Base-by-base conservation (phyloP, 2,888 invertebrate genomes). In the Lasioglossum oenotherae region DNA sequence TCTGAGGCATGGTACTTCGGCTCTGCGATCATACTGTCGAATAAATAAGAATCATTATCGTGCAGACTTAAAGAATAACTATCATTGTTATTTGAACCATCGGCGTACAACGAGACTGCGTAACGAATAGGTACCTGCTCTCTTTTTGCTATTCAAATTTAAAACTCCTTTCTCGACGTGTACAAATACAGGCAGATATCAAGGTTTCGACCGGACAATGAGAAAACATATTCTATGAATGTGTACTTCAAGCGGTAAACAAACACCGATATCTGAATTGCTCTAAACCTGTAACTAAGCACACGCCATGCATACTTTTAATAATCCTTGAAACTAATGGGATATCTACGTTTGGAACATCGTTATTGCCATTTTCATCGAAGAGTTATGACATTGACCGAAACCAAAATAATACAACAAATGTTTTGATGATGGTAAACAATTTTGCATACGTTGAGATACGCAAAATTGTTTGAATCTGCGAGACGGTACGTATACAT, bases 41-140 rank as follows among this genome's bases (percentile, higher is more conserved):
- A 74, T 74, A 80, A 86, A 82, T 77, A 80, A 78, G 67, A 85
- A 67, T 57, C 53, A 53, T 78, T 72, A 80, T 72, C 41, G 72
- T 76, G 72, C 23, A 49, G 27, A 69, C 69, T 81, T 74, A 78
- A 84, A 85, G 78, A 78, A 85, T 84, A 85, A 85, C 84, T 85
- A 84, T 85, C 85, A 85, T 81, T 87, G 89, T 89, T 89, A 89
- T 89, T 89, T 89, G 89, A 89, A 89, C 89, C 89, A 89, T 89
- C 89, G 85, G 82, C 84, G 77, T 83, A 88, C 80, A 79, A 84
- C 60, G 72, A 75, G 78, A 53, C 69, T 83, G 60, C 73, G 60
- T 81, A 69, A 81, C 38, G 67, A 86, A 82, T 78, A 80, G 75
- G 41, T 74, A 85, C 35, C 71, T 75, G 78, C 69, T 53, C 71